Evolutionary conservation across 2,888 invertebrate species (phyloP), one percentile per base, ranked within the genome.

Genomic region (Zaprionus bogoriensis): DNA sequence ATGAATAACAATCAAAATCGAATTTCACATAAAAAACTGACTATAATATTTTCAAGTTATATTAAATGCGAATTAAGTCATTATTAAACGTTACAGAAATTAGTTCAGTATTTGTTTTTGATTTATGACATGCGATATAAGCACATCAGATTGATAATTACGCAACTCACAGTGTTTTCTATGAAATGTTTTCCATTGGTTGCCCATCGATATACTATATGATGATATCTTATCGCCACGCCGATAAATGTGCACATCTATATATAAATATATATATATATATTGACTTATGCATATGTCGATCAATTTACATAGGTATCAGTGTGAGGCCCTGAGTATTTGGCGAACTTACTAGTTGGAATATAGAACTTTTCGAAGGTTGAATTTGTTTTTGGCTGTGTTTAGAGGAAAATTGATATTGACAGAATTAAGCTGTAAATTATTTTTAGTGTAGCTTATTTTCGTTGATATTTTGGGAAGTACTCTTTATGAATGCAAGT

Each of bases 141-240:
- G 5, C 19, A 23, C 20, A 32, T 50, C 25, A 57, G 57, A 57
- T 57, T 57, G 42, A 42, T 50, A 57, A 57, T 57, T 36, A 50
- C 32, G 41, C 25, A 57, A 41, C 20, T 48, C 48, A 19, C 41
- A 41, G 50, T 30, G 39, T 46, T 51, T 46, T 10, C 44, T 32
- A 47, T 7, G 23, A 46, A 39, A 59, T 59, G 25, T 25, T 27
- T 58, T 28, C 14, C 27, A 23, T 58, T 4, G 9, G 14, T 27
- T 23, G 2, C 4, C 36, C 12, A 25, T 32, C 32, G 10, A 27
- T 14, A 7, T 14, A 32, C n/a, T 19, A n/a, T 4, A 10, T n/a
- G 20, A 22, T 20, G 14, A 12, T 53, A 64, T 64, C 62, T 64
- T 27, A 64, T 64, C 63, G n/a, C 6, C 2, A 2, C 7, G 20